Base-by-base conservation (phyloP, 2,797 vertebrate species). In the Menidia menidia region DNA sequence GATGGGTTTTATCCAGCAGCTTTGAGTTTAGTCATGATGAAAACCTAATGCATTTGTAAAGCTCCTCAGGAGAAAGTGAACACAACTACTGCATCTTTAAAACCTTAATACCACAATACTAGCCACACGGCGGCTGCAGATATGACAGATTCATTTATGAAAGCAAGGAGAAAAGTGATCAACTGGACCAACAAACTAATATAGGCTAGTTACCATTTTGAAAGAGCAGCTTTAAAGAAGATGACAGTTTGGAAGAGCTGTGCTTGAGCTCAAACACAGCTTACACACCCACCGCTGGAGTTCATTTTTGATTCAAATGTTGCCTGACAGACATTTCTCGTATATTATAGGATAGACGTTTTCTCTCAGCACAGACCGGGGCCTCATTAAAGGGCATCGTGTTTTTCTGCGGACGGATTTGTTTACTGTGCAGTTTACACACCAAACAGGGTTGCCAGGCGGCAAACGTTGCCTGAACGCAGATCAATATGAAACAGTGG, bases 401-500 rank as follows among this genome's bases (percentile, higher is more conserved):
- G 70, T 82, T 64, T 50, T 25, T 25, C 25, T 85, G 89, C 59
- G 88, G 89, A 87, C 6, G 39, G 77, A 65, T 81, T 85, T 90
- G 89, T 89, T 91, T 90, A 78, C 78, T 56, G 69, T 68, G 67
- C 73, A 83, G 85, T 82, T 86, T 85, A 80, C 75, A 75, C 70
- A 79, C 80, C 77, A 80, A 88, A 86, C 71, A 60, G 39, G 68
- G 85, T 87, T 92, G 84, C 87, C 89, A 90, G 81, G 84, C 78
- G 56, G 68, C 73, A 65, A 84, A 86, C 48, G 83, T 80, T 83
- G 86, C 70, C 64, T 60, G 84, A 85, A 86, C 76, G 65, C 85
- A 75, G 84, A 91, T 92, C 88, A 83, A 89, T 89, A 84, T 69
- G 57, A 47, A 80, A 78, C 73, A 80, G 80, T 83, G 85, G 85